phyloP scores from a whole-genome alignment of 2,888 invertebrate species.

The Electrophaes corylata region DNA sequence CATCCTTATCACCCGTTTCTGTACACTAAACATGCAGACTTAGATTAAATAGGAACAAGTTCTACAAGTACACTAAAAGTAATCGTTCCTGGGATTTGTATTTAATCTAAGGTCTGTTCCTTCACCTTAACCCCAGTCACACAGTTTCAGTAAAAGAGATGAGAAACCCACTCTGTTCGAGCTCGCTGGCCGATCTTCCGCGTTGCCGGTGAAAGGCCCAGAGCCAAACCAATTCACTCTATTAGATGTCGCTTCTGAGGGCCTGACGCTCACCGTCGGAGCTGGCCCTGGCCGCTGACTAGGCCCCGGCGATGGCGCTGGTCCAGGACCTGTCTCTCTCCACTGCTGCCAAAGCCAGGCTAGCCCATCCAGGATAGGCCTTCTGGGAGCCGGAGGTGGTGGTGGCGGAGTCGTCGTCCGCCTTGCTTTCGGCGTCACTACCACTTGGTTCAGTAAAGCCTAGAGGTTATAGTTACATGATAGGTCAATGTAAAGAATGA shows the following conservation, averaged over 20 bases:
- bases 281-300: conserved; percentile 36
- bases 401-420: conserved; percentile 68
- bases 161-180: conserved; percentile 81
- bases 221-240: conserved; percentile 78
- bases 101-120: conserved; percentile 73
- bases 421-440: conserved; percentile 80
- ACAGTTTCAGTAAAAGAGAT: conserved; percentile 74
- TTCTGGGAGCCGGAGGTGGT: conserved; percentile 70
- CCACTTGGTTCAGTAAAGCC: conserved; percentile 84
- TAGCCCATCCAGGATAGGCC: conserved; percentile 82
- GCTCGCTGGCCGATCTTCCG: conserved; percentile 66
- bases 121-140: conserved; percentile 78
- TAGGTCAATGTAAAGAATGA: conserved; percentile 43
- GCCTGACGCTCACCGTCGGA: conserved; percentile 53
- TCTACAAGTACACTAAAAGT: conserved; percentile 34
- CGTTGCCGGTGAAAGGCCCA: conserved; percentile 79
- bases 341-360: conserved; percentile 85
- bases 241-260: conserved; percentile 63
- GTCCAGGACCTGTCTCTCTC: conserved; percentile 79
- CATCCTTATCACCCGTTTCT: conserved; percentile 48
- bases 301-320: conserved; percentile 56
- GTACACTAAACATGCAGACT: conserved; percentile 61
- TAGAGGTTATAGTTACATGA: conserved; percentile 72
- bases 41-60: conserved; percentile 73
- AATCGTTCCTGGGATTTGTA: conserved; percentile 47